A percentile compares a stretch with the other conserved stretches of the same genome.
These are phyloP conservation scores for Heteropelma amictum DNA, from an alignment of 2,888 invertebrate species.

Conservation along the genomic window DNA sequence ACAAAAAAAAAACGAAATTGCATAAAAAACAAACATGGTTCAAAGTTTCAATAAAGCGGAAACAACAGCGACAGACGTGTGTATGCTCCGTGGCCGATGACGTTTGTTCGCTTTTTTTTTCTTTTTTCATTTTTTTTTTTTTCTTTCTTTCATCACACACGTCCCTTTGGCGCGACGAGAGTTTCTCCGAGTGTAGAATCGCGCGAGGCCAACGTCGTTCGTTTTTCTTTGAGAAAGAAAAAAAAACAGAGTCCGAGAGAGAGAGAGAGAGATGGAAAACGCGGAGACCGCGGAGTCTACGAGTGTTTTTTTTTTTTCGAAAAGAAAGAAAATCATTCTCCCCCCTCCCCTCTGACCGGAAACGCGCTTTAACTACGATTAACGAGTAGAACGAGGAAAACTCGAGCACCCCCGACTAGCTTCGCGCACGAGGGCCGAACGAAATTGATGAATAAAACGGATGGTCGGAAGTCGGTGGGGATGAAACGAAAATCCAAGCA, in stretches of 20 bases:
- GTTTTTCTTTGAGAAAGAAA: slow-evolving; percentile 5
- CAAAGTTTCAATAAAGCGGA: slow-evolving; percentile 72
- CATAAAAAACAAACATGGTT: slow-evolving; percentile 69
- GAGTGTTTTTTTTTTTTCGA: slow-evolving; percentile 9
- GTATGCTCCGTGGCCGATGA: slow-evolving; percentile 59
- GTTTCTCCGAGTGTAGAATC: slow-evolving; percentile 21
- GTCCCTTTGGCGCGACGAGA: slow-evolving; percentile 39
- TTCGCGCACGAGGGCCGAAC: slow-evolving; percentile 33
- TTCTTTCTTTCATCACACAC: no score
- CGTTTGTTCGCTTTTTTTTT: slow-evolving; percentile 64
- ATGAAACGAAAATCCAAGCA: slow-evolving; percentile 39
- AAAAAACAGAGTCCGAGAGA: not conserved
- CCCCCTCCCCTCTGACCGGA: no score
- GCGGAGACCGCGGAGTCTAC: not conserved
- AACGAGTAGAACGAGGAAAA: slow-evolving; percentile 33
- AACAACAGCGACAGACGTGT: slow-evolving; percentile 61
- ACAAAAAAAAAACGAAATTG: no score
- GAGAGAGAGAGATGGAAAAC: not conserved
- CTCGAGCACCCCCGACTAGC: slow-evolving; percentile 17
- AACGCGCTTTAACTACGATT: slow-evolving; percentile 47
- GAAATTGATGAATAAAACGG: slow-evolving; percentile 27
- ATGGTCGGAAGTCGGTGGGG: not conserved
- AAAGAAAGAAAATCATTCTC: not conserved
- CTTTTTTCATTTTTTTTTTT: no score
- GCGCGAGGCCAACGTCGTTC: slow-evolving; percentile 8